Percentiles rank a stretch among this genome's conserved stretches.
Evolutionary conservation across 1,140 invertebrate genomes (phyloP).

Genomic region (Lordiphosa mommai): DNA sequence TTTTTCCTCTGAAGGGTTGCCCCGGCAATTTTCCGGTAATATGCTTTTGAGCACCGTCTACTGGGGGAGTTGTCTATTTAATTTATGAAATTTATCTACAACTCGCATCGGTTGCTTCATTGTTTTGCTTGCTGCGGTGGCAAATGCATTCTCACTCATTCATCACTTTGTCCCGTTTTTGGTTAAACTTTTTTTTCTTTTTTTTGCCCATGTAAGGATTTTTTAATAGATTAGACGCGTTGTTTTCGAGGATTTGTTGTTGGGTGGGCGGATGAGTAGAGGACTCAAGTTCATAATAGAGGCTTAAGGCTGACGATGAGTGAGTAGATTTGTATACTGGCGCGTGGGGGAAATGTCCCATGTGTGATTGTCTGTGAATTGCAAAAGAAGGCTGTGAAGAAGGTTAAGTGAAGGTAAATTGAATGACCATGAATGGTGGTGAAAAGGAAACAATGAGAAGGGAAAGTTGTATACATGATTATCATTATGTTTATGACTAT

Average conservation of each 20-base stretch:
- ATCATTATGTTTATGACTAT: not conserved
- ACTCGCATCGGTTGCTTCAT: slow-evolving; percentile 43
- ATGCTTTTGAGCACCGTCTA: slow-evolving; percentile 31
- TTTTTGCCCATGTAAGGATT: slow-evolving; percentile 14
- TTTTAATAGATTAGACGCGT: slow-evolving; percentile 55
- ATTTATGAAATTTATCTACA: slow-evolving; percentile 78
- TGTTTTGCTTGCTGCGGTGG: slow-evolving; percentile 9
- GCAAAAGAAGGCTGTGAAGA: slow-evolving; percentile 18
- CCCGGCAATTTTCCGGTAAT: slow-evolving; percentile 74
- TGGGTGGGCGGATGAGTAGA: not conserved
- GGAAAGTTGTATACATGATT: not conserved
- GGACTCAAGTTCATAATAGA: slow-evolving; percentile 40
- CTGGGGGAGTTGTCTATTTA: slow-evolving; percentile 60
- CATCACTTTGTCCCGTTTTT: slow-evolving; percentile 28
- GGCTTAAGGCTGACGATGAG: slow-evolving; percentile 20
- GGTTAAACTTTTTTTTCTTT: slow-evolving; percentile 25
- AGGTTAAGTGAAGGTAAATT: slow-evolving; percentile 36
- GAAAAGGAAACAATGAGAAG: not conserved
- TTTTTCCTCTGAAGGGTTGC: slow-evolving; percentile 37
- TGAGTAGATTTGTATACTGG: slow-evolving; percentile 23
- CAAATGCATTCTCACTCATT: slow-evolving; percentile 55
- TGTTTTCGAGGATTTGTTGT: not conserved
- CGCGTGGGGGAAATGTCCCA: not conserved
- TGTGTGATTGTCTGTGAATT: slow-evolving; percentile 15
- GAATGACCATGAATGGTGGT: not conserved